phyloP scores from a whole-genome alignment of 1,140 invertebrate species.

The Micrasema longulum region DNA sequence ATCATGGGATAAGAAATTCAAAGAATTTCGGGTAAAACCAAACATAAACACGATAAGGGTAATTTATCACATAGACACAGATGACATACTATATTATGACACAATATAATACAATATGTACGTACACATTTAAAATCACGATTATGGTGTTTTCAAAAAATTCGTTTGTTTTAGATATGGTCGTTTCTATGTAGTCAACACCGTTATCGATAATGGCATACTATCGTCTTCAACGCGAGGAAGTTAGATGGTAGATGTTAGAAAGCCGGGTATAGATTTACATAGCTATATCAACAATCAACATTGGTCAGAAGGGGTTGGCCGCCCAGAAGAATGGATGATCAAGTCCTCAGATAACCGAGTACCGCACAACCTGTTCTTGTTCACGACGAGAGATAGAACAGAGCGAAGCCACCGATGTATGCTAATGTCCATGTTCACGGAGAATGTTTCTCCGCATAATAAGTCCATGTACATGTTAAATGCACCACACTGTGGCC shows the following conservation, averaged over 20 bases:
- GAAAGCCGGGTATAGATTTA: too few relatives aligned
- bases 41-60: background rate
- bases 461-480: too few relatives aligned
- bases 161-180: too few relatives aligned
- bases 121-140: too few relatives aligned
- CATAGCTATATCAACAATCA: too few relatives aligned
- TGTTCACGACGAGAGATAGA: constrained; percentile 28
- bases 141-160: too few relatives aligned
- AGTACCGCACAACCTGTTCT: constrained; percentile 38
- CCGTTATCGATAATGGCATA: too few relatives aligned
- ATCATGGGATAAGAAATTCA: background rate
- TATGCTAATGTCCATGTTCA: constrained; percentile 21
- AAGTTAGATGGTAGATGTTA: too few relatives aligned
- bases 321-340: constrained; percentile 37
- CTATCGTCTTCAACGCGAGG: too few relatives aligned
- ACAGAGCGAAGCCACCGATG: constrained; percentile 9
- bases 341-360: constrained; percentile 35
- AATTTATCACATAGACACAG: background rate
- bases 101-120: too few relatives aligned
- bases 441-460: background rate
- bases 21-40: constrained; percentile 2
- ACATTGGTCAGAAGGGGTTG: constrained; percentile 1
- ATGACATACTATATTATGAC: too few relatives aligned
- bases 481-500: constrained; percentile 7
- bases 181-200: too few relatives aligned